Evolutionary conservation across 1,140 invertebrate species (phyloP).

Genomic region (Agraylea sexmaculata): DNA sequence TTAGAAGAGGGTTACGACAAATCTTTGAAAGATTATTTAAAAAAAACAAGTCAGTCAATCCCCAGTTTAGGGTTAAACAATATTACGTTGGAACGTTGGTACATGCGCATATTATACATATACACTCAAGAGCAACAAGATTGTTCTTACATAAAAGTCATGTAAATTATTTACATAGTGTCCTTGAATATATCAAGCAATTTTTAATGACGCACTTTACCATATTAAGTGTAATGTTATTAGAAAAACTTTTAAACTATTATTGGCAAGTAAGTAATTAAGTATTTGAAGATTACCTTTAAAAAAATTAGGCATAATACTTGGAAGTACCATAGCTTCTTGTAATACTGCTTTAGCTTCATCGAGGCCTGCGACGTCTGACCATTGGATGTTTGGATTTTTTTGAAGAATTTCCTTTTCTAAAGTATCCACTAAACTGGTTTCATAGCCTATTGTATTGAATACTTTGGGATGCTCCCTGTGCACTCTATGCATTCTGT

Average conservation of each 20-base stretch:
- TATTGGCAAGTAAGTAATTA: too few species aligned
- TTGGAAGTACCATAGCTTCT: conserved; percentile 94
- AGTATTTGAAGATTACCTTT: conserved; percentile 43
- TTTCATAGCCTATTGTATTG: conserved; percentile 61
- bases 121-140: too few species aligned
- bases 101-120: too few species aligned
- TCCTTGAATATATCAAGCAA: too few species aligned
- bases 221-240: too few species aligned
- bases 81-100: too few species aligned
- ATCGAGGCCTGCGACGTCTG: conserved; percentile 90
- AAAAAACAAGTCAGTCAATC: too few species aligned
- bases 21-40: conserved; percentile 88
- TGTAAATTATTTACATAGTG: too few species aligned
- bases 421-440: conserved; percentile 64
- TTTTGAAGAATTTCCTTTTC: conserved; percentile 96
- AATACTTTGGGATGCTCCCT: conserved; percentile 53
- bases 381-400: conserved; percentile 92
- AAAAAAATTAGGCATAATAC: conserved; percentile 98
- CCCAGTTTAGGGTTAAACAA: too few species aligned
- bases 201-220: too few species aligned
- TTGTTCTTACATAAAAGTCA: too few species aligned
- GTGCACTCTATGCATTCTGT: conserved; percentile 26
- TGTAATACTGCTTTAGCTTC: conserved; percentile 92
- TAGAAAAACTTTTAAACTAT: conserved; percentile 6
- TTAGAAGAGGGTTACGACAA: conserved; percentile 92